Percentiles rank a stretch among this genome's conserved stretches.
phyloP scores from a whole-genome alignment of 2,888 invertebrate genomes.

The Galerucella nymphaeae region DNA sequence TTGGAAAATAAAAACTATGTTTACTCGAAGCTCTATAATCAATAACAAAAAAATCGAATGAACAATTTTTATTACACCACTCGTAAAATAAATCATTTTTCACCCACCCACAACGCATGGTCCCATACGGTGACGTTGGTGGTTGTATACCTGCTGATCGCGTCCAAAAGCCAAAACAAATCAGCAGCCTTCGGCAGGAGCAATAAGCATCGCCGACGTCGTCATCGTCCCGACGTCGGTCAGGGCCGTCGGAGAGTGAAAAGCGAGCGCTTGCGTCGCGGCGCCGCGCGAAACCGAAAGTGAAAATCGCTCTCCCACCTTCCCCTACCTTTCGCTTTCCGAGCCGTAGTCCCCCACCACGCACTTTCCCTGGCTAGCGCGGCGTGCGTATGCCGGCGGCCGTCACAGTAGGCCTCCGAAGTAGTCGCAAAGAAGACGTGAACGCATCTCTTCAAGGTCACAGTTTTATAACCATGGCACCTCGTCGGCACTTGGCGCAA shows the following conservation, averaged over 20 bases:
- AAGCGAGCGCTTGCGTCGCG: slow-evolving; percentile 60
- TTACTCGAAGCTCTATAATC: not conserved
- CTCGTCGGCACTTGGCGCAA: slow-evolving; percentile 66
- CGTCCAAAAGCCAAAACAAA: slow-evolving; percentile 31
- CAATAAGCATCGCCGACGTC: slow-evolving; percentile 15
- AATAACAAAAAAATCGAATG: not conserved
- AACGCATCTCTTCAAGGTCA: slow-evolving; percentile 41
- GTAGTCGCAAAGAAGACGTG: slow-evolving; percentile 63
- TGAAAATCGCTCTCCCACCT: slow-evolving; percentile 67
- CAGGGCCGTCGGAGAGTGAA: slow-evolving; percentile 64
- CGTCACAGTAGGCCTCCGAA: slow-evolving; percentile 69
- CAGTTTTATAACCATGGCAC: slow-evolving; percentile 47
- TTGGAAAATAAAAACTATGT: too few relatives aligned
- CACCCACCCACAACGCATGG: not conserved
- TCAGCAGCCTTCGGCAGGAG: slow-evolving; percentile 22
- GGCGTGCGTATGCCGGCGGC: slow-evolving; percentile 63
- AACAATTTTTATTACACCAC: not conserved
- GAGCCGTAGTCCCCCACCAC: slow-evolving; percentile 54
- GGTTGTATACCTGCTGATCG: slow-evolving; percentile 14
- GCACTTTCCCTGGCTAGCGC: slow-evolving; percentile 66
- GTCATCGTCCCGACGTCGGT: slow-evolving; percentile 49
- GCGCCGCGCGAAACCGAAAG: slow-evolving; percentile 63
- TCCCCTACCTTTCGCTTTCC: slow-evolving; percentile 80
- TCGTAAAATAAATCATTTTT: not conserved
- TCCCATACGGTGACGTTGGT: not conserved